A percentile compares a stretch with the other conserved stretches of the same genome.
Conservation (phyloP, 2,113 vertebrate species). For the Danionella cerebrum region DNA sequence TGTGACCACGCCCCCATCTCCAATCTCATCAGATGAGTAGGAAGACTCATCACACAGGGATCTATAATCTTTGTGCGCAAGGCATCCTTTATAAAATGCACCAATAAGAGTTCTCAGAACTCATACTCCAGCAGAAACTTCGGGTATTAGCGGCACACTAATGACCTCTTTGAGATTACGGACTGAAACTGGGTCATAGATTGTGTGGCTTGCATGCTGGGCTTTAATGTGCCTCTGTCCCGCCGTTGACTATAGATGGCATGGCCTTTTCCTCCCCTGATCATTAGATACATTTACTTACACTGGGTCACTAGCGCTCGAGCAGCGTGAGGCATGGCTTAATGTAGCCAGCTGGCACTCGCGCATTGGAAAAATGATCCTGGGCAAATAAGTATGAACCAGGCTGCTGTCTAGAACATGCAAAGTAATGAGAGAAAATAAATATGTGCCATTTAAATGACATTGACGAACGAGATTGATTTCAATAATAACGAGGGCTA, state of each 20-base stretch:
- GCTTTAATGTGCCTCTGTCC: not conserved
- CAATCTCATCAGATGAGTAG: no score
- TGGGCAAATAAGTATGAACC: not conserved
- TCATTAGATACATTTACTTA: constrained; percentile 23
- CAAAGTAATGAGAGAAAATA: not conserved
- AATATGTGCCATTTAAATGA: not conserved
- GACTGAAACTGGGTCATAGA: not conserved
- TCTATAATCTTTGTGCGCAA: no score
- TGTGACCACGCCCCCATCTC: no score
- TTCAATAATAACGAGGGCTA: constrained; percentile 1
- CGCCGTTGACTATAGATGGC: not conserved
- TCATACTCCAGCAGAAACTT: not conserved
- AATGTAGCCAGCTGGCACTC: constrained; percentile 15
- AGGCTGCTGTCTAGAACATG: not conserved
- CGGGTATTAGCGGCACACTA: no score
- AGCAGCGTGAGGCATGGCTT: not conserved
- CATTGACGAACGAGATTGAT: not conserved
- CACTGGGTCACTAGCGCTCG: constrained; percentile 14
- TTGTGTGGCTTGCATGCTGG: not conserved
- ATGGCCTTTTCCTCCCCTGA: constrained; percentile 5
- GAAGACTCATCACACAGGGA: no score
- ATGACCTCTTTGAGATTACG: not conserved
- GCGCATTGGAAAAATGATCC: not conserved
- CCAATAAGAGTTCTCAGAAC: no score
- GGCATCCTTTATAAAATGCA: no score